A percentile compares a stretch with the other conserved stretches of the same genome.
These are phyloP conservation scores for Lethenteron camtschaticum DNA, from an alignment of 2,113 vertebrate species.

Conservation along the genomic window DNA sequence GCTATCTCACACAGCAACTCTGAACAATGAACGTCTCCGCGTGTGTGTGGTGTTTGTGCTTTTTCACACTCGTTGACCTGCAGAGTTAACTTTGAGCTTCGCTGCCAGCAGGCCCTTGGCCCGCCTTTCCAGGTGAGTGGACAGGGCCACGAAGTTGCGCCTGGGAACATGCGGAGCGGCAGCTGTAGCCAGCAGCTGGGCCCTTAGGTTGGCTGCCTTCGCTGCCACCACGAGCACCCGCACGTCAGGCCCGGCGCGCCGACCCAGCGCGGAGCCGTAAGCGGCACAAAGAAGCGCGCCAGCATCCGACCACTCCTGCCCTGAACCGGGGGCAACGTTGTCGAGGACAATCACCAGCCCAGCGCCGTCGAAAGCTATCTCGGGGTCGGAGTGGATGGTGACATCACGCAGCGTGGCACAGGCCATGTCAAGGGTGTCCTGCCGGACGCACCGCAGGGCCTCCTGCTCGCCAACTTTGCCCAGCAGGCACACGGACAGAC, in stretches of 20 bases:
- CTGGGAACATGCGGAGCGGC: conserved; percentile 21
- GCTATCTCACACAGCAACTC: background rate
- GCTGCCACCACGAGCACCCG: conserved; percentile 44
- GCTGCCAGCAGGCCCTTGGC: conserved; percentile 36
- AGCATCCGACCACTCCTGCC: no score
- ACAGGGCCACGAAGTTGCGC: conserved; percentile 32
- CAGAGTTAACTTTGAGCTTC: conserved; percentile 26
- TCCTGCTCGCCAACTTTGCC: conserved; percentile 19
- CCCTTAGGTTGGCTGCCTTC: conserved; percentile 39
- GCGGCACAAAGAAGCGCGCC: conserved; percentile 20
- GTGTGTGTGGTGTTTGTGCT: background rate
- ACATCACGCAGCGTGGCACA: conserved; percentile 28
- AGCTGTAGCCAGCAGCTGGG: conserved; percentile 23
- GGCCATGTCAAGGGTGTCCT: conserved; percentile 35
- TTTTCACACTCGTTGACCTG: conserved; percentile 24
- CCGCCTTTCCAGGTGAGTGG: conserved; percentile 35
- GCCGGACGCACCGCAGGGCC: conserved; percentile 18
- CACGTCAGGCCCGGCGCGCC: conserved; percentile 27
- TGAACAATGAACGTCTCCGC: background rate
- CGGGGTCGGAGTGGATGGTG: conserved; percentile 24
- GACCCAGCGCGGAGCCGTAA: conserved; percentile 40
- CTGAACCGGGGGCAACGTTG: conserved; percentile 15
- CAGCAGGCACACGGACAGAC: conserved; percentile 45
- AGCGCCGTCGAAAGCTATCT: conserved; percentile 35
- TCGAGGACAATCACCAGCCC: conserved; percentile 50